phyloP scores from a whole-genome alignment of 2,797 vertebrate genomes.

The Danio choprae region DNA sequence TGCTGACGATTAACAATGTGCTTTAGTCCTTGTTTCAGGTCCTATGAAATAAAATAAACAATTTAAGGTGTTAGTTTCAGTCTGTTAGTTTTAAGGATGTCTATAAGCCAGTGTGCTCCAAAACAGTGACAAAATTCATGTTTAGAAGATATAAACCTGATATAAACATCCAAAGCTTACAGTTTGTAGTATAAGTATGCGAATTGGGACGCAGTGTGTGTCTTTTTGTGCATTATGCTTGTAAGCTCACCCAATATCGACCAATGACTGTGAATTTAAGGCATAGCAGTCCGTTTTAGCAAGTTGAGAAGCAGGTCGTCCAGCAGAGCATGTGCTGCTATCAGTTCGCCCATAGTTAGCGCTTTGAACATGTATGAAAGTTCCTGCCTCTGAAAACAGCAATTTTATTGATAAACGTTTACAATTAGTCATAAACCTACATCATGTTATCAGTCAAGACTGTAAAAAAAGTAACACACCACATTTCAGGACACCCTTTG shows the following conservation, averaged over 20 bases:
- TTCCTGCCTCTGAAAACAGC: constrained; percentile 21
- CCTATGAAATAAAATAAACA: too few relatives aligned
- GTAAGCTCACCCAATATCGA: constrained; percentile 16
- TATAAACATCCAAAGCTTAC: too few relatives aligned
- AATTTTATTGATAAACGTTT: constrained; percentile 2
- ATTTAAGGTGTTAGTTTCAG: too few relatives aligned
- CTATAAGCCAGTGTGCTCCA: too few relatives aligned
- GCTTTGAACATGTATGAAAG: background rate
- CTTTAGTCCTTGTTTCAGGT: too few relatives aligned
- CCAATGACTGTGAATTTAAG: background rate
- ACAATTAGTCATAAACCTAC: background rate
- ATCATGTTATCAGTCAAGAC: background rate
- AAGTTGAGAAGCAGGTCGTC: background rate
- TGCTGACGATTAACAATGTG: too few relatives aligned
- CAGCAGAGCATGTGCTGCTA: constrained; percentile 29
- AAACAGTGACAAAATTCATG: too few relatives aligned
- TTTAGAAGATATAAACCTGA: too few relatives aligned
- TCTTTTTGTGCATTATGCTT: background rate
- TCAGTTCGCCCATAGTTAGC: constrained; percentile 46
- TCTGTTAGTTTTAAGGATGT: too few relatives aligned
- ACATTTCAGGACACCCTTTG: too few relatives aligned
- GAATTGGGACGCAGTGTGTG: too few relatives aligned
- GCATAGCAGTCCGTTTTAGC: constrained; percentile 29
- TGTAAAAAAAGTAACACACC: background rate
- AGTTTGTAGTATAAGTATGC: too few relatives aligned